Evolutionary conservation across 2,797 vertebrate genomes (phyloP).

Genomic region (Rhinella marina): DNA sequence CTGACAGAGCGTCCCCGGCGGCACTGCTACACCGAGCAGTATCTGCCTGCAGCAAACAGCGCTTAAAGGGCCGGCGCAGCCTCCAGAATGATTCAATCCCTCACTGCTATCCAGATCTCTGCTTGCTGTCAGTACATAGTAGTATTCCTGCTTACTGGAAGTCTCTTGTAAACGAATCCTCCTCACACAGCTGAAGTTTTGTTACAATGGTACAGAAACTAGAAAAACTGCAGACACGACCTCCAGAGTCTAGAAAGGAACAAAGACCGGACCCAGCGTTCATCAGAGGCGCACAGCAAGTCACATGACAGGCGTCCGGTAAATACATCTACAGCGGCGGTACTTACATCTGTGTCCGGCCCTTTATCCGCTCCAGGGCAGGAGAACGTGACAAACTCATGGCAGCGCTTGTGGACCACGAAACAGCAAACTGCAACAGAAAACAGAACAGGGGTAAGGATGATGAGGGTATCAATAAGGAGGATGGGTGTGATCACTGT

Average conservation of each 20-base stretch:
- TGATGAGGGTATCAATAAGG: neutral
- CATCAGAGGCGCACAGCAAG: neutral
- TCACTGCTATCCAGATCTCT: too few relatives aligned
- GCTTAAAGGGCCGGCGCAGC: too few relatives aligned
- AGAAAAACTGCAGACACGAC: too few relatives aligned
- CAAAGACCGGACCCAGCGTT: neutral
- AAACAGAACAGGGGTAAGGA: constrained; percentile 17
- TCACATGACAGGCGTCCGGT: neutral
- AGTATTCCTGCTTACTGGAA: too few relatives aligned
- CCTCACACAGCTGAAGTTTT: too few relatives aligned
- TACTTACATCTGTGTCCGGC: constrained; percentile 96
- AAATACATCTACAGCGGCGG: neutral
- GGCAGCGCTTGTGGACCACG: constrained; percentile 97
- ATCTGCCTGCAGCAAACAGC: too few relatives aligned
- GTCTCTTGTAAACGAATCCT: too few relatives aligned
- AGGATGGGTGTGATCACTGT: neutral
- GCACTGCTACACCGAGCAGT: too few relatives aligned
- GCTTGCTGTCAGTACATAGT: too few relatives aligned
- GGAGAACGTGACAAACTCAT: constrained; percentile 95
- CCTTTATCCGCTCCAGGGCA: constrained; percentile 96
- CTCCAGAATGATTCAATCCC: too few relatives aligned
- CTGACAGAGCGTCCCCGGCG: too few relatives aligned
- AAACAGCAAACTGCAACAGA: constrained; percentile 91
- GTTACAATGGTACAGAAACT: too few relatives aligned
- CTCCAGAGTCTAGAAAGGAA: neutral